Evolutionary conservation across 1,140 invertebrate species (phyloP).

Genomic region (Cydia fagiglandana): DNA sequence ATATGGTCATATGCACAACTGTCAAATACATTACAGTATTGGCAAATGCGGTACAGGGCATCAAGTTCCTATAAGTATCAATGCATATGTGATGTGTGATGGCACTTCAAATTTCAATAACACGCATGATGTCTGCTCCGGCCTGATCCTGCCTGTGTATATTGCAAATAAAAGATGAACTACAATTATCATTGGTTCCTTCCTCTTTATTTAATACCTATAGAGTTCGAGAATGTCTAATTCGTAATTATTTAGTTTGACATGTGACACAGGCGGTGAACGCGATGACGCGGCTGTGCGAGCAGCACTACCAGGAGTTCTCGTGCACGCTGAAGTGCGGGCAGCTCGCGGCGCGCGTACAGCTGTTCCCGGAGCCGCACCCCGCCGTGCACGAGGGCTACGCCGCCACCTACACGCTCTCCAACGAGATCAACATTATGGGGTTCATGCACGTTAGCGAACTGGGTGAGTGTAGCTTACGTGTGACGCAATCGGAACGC

Average conservation of each 20-base stretch:
- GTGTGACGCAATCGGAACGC: background rate
- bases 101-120: too few species aligned
- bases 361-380: slow-evolving; percentile 53
- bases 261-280: slow-evolving; percentile 50
- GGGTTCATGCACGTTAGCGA: slow-evolving; percentile 72
- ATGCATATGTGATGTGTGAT: too few species aligned
- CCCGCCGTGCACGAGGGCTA: slow-evolving; percentile 57
- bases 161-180: too few species aligned
- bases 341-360: slow-evolving; percentile 68
- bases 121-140: too few species aligned
- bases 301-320: slow-evolving; percentile 73
- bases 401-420: slow-evolving; percentile 55
- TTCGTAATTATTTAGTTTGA: background rate
- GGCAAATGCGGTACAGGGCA: too few species aligned
- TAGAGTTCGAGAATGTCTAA: too few species aligned
- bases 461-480: slow-evolving; percentile 54
- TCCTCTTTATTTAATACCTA: too few species aligned
- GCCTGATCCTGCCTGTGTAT: too few species aligned
- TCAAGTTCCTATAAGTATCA: too few species aligned
- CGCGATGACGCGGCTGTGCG: slow-evolving; percentile 68
- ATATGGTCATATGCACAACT: too few species aligned
- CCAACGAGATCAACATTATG: slow-evolving; percentile 67
- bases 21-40: too few species aligned
- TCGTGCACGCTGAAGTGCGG: slow-evolving; percentile 73
- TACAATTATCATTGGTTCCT: too few species aligned